Evolutionary conservation across 2,888 invertebrate genomes (phyloP), one percentile per base, ranked within the genome.

Genomic region (Reticulitermes lucifugus): DNA sequence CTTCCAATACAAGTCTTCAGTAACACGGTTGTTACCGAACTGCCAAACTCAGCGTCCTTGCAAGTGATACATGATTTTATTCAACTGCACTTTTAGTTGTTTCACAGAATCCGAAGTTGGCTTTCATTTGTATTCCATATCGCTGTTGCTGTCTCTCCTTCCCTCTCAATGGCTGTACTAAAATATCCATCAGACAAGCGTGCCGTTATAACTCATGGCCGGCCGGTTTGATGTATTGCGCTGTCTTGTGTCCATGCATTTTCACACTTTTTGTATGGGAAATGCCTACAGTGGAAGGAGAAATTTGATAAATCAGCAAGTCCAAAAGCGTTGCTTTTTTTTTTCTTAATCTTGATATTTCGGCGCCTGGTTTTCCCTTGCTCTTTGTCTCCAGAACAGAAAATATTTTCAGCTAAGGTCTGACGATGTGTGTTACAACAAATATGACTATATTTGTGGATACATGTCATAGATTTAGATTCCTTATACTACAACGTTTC

Each of bases 211-310:
- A 80, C 60, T 80, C 80, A 80, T 80, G 22, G 21, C 80, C 18
- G 60, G 9, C n/a, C 59, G 22, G 59, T 80, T 80, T 80, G 80
- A 80, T 80, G 80, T 80, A 80, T 80, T 80, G 60, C 80, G 35
- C 29, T 80, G 35, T 80, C 80, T 80, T 29, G 41, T 60, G 25
- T 60, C 60, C 80, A 80, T 80, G 29, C 80, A 80, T 60, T 80
- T 79, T 80, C 80, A 80, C 80, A 80, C 80, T 80, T 80, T 80
- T 80, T 55, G 35, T 59, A 55, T 22, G 51, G 55, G 79, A 79
- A 79, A 51, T 79, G 79, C 25, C 51, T 51, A 25, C 35, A 59
- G 80, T 41, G 80, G 29, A 60, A 55, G 35, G 60, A 80, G 55
- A 80, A 29, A 5, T 80, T 60, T 80, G 55, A 80, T 80, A 80